A percentile compares a stretch with the other conserved stretches of the same genome.
phyloP scores from a whole-genome alignment of 2,113 vertebrate species.

The Hemibagrus wyckioides region DNA sequence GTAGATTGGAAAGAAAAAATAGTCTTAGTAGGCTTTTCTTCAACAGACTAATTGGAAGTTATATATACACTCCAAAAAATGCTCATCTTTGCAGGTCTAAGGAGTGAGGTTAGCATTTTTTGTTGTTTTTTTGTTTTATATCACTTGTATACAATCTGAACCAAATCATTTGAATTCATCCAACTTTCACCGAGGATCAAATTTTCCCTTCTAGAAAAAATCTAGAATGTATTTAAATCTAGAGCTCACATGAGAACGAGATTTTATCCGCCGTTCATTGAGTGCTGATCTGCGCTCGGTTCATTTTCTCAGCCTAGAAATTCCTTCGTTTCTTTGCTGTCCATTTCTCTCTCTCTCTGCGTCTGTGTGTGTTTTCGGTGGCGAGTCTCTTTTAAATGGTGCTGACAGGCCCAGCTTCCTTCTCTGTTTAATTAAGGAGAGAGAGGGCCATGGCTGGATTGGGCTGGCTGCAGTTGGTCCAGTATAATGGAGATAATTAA shows the following conservation, averaged over 20 bases:
- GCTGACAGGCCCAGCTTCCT: slow-evolving; percentile 83
- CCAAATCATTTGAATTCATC: neutral
- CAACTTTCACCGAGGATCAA: neutral
- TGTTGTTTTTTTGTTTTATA: neutral
- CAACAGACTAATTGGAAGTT: neutral
- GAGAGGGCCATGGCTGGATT: slow-evolving; percentile 80
- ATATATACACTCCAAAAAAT: neutral
- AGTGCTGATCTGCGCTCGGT: neutral
- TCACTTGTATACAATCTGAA: neutral
- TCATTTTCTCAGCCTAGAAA: slow-evolving; percentile 11
- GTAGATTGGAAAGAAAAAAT: neutral
- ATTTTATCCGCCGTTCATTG: neutral
- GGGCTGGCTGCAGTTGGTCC: slow-evolving; percentile 85
- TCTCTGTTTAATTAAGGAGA: slow-evolving; percentile 96
- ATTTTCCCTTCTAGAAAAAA: neutral
- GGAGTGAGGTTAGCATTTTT: neutral
- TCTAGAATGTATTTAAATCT: neutral
- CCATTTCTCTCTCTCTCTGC: slow-evolving; percentile 36
- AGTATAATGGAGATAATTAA: slow-evolving; percentile 93
- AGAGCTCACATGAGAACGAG: neutral
- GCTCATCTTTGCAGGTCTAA: neutral
- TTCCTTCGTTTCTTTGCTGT: slow-evolving; percentile 1
- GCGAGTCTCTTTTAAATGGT: slow-evolving; percentile 78
- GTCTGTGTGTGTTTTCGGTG: slow-evolving; percentile 69
- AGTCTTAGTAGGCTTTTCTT: neutral